phyloP scores from a whole-genome alignment of 1,140 invertebrate species.

The Telenomus remus region DNA sequence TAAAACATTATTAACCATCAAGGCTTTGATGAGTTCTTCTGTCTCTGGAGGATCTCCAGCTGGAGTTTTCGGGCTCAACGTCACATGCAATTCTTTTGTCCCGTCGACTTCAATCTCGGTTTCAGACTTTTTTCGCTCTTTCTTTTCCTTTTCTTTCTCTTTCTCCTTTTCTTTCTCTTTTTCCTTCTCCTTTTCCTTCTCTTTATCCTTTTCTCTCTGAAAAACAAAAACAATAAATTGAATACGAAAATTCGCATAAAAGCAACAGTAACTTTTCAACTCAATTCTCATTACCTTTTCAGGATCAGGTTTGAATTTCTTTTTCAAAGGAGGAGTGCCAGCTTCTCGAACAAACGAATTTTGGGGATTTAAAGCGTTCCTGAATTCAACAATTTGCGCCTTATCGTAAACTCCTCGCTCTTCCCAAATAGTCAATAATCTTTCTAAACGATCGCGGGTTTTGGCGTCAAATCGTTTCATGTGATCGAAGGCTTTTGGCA shows the following conservation, averaged over 20 bases:
- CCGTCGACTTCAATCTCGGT: constrained; percentile 81
- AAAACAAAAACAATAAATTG: constrained; percentile 11
- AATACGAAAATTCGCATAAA: too few species aligned
- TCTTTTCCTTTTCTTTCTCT: constrained; percentile 75
- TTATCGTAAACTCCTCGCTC: constrained; percentile 93
- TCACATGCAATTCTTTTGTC: constrained; percentile 83
- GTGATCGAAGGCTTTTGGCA: constrained; percentile 88
- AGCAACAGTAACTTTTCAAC: too few species aligned
- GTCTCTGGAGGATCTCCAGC: constrained; percentile 91
- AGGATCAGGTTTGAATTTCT: constrained; percentile 71
- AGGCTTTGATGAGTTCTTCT: constrained; percentile 88
- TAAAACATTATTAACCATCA: constrained; percentile 76
- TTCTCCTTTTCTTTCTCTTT: constrained; percentile 77
- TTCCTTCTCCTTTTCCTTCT: constrained; percentile 78
- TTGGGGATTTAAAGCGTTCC: constrained; percentile 76
- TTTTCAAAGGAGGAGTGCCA: constrained; percentile 72
- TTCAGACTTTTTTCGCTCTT: constrained; percentile 75
- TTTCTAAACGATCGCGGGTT: constrained; percentile 84
- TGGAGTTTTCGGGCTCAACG: constrained; percentile 85
- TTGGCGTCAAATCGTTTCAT: constrained; percentile 87
- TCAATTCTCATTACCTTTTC: constrained; percentile 65
- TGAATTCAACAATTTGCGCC: constrained; percentile 84
- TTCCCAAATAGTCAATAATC: constrained; percentile 93
- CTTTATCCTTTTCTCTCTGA: constrained; percentile 72
- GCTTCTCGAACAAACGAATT: constrained; percentile 66